A percentile compares a stretch with the other conserved stretches of the same genome.
Evolutionary conservation across 2,797 vertebrate species (phyloP).

Genomic region (Malacoctenus gilli): DNA sequence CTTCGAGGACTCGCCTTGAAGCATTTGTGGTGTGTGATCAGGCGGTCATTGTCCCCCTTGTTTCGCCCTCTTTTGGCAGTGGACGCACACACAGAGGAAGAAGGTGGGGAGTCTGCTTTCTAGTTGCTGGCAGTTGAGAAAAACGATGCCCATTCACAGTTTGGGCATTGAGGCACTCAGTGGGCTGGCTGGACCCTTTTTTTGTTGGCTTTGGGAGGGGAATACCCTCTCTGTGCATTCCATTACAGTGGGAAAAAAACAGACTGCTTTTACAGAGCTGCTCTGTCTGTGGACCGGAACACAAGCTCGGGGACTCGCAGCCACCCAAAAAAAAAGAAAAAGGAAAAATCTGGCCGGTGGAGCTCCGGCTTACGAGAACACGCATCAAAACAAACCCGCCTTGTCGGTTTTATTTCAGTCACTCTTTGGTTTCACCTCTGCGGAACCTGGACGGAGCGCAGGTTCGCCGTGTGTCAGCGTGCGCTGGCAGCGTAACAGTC

Average conservation of each 20-base stretch:
- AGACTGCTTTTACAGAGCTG: conserved; percentile 11
- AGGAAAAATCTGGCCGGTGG: conserved; percentile 16
- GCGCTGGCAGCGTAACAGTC: conserved; percentile 44
- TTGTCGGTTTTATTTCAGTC: conserved; percentile 13
- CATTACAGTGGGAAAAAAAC: conserved; percentile 31
- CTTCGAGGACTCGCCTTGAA: conserved; percentile 47
- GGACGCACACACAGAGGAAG: conserved; percentile 47
- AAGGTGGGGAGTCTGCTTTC: conserved; percentile 63
- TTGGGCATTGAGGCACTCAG: conserved; percentile 48
- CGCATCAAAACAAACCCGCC: conserved; percentile 1
- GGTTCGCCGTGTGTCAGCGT: conserved; percentile 41
- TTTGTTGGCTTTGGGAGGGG: conserved; percentile 33
- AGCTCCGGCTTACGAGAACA: background rate
- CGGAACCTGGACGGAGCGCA: conserved; percentile 36
- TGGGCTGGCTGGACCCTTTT: conserved; percentile 40
- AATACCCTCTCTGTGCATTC: conserved; percentile 43
- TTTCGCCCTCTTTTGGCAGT: conserved; percentile 62
- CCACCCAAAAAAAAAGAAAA: conserved; percentile 4
- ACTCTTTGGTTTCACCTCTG: conserved; percentile 27
- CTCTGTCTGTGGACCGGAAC: conserved; percentile 21
- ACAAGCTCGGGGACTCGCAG: conserved; percentile 1
- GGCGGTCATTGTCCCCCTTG: conserved; percentile 58
- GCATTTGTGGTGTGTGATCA: conserved; percentile 63
- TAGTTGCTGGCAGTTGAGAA: conserved; percentile 64
- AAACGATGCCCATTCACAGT: conserved; percentile 68